phyloP scores from a whole-genome alignment of 2,888 invertebrate genomes.

The Himalopsyche tibetana region DNA sequence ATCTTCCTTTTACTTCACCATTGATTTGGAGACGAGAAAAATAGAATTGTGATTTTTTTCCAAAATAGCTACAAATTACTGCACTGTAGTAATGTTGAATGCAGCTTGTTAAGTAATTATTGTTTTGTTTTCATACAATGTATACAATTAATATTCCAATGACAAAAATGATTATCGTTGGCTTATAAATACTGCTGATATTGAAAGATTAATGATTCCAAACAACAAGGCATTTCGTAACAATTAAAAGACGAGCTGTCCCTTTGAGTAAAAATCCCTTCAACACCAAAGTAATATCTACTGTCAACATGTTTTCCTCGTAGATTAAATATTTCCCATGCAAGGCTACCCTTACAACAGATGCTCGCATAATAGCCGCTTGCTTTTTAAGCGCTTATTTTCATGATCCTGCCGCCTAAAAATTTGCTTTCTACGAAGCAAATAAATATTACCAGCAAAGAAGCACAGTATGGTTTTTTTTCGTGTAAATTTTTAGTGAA shows the following conservation, averaged over 20 bases:
- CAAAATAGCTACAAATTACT: no score
- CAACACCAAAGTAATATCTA: conserved; percentile 54
- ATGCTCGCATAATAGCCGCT: conserved; percentile 60
- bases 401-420: conserved; percentile 34
- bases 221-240: conserved; percentile 13
- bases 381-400: conserved; percentile 62
- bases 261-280: conserved; percentile 53
- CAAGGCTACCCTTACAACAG: conserved; percentile 54
- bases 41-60: no score
- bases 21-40: no score
- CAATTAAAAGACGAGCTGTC: conserved; percentile 51
- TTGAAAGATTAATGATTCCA: conserved; percentile 31
- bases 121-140: no score
- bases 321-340: conserved; percentile 61
- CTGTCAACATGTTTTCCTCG: conserved; percentile 58
- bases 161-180: no score
- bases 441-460: conserved; percentile 17
- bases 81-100: no score
- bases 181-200: no score
- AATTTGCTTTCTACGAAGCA: conserved; percentile 21
- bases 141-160: no score
- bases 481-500: conserved; percentile 24
- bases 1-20: no score
- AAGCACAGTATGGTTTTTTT: conserved; percentile 17
- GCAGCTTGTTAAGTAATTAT: no score